A percentile compares a stretch with the other conserved stretches of the same genome.
phyloP scores from a whole-genome alignment of 2,797 vertebrate species.

The Siniperca scherzeri region DNA sequence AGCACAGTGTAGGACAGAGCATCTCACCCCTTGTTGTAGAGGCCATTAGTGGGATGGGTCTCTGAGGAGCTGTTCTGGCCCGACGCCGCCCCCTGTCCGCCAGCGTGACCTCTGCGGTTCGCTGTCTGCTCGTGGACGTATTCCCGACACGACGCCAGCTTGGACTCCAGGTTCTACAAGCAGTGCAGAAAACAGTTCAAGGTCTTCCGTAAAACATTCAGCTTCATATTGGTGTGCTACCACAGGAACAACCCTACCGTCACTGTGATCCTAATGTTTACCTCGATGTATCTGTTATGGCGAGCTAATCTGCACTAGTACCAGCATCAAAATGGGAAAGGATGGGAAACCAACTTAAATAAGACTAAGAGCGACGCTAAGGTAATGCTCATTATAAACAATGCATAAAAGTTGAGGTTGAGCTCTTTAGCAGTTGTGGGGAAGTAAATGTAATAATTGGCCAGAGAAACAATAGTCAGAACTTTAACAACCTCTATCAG shows the following conservation, averaged over 20 bases:
- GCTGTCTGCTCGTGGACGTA: constrained; percentile 85
- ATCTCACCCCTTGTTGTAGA: constrained; percentile 86
- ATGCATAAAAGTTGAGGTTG: too few species aligned
- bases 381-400: too few species aligned
- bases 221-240: background rate
- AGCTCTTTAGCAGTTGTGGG: background rate
- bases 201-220: background rate
- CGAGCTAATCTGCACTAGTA: background rate
- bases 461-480: too few species aligned
- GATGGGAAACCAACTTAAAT: too few species aligned
- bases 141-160: constrained; percentile 94
- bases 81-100: constrained; percentile 32
- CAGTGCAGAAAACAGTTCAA: background rate
- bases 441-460: background rate
- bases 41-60: constrained; percentile 77
- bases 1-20: background rate
- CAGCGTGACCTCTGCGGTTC: constrained; percentile 10
- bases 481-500: background rate
- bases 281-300: too few species aligned
- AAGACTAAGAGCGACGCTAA: too few species aligned
- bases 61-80: constrained; percentile 48
- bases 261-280: background rate
- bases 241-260: background rate
- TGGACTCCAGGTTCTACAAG: constrained; percentile 94
- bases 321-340: background rate